These are phyloP conservation scores for Eulithis testata DNA, from an alignment of 2,888 invertebrate species.

Conservation along the genomic window DNA sequence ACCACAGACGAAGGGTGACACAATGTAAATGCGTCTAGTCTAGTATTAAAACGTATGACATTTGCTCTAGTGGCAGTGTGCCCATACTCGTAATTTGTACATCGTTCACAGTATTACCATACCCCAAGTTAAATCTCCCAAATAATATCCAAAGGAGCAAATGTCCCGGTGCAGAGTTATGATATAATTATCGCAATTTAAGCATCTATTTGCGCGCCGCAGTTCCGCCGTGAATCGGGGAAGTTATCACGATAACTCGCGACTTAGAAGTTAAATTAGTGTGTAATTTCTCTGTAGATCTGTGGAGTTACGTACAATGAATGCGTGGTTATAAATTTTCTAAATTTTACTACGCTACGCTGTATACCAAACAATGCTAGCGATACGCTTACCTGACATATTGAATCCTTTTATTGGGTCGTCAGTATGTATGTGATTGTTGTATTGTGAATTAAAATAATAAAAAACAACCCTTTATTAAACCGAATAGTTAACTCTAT, in stretches of 20 bases:
- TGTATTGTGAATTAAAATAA: too few relatives aligned
- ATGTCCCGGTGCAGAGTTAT: slow-evolving; percentile 30
- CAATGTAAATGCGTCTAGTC: too few relatives aligned
- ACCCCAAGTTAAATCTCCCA: slow-evolving; percentile 9
- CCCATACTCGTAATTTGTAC: neutral
- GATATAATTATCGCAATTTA: slow-evolving; percentile 36
- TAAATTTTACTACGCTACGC: too few relatives aligned
- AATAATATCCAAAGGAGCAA: slow-evolving; percentile 30
- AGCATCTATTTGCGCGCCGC: slow-evolving; percentile 32
- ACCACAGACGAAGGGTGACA: too few relatives aligned
- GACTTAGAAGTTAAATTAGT: slow-evolving; percentile 23
- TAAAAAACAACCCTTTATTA: too few relatives aligned
- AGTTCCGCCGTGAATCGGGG: slow-evolving; percentile 16
- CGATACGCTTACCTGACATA: too few relatives aligned
- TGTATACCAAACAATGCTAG: neutral
- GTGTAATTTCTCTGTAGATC: slow-evolving; percentile 25
- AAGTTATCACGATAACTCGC: slow-evolving; percentile 25
- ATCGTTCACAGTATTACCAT: slow-evolving; percentile 12
- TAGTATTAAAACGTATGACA: too few relatives aligned
- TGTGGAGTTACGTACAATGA: slow-evolving; percentile 9
- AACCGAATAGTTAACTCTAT: too few relatives aligned
- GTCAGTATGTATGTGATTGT: too few relatives aligned
- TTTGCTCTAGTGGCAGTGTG: too few relatives aligned
- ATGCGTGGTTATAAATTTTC: slow-evolving; percentile 2
- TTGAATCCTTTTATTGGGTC: too few relatives aligned